These are phyloP conservation scores for Aporophyla lueneburgensis DNA, from an alignment of 2,888 invertebrate genomes.

Conservation along the genomic window DNA sequence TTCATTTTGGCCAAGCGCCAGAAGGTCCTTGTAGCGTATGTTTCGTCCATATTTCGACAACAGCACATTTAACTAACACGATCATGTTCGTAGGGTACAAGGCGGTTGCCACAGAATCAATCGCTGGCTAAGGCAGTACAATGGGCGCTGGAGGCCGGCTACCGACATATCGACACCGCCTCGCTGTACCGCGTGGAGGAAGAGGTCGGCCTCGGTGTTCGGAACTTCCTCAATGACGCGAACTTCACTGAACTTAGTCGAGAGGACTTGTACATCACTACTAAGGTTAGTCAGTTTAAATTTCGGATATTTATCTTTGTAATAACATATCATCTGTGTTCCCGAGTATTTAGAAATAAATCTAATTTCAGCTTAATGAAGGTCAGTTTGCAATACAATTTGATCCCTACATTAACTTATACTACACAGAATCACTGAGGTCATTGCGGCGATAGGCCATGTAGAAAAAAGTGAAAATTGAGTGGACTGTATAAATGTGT, in stretches of 20 bases:
- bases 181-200: conserved; percentile 94
- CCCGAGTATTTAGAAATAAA: neutral
- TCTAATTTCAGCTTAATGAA: neutral
- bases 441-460: too few species aligned
- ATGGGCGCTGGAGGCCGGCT: conserved; percentile 94
- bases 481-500: too few species aligned
- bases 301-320: too few species aligned
- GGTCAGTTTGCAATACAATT: neutral
- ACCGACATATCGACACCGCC: conserved; percentile 96
- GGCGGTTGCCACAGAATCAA: conserved; percentile 82
- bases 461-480: too few species aligned
- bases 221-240: conserved; percentile 91
- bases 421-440: neutral
- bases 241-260: conserved; percentile 87
- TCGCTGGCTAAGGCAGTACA: conserved; percentile 92
- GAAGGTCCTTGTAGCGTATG: neutral
- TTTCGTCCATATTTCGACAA: conserved; percentile 2
- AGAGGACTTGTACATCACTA: conserved; percentile 95
- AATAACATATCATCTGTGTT: neutral
- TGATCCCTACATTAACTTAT: too few species aligned
- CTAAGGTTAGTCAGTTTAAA: conserved; percentile 91
- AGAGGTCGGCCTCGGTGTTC: conserved; percentile 93
- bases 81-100: conserved; percentile 79
- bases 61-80: conserved; percentile 9
- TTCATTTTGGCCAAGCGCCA: neutral